Evolutionary conservation across 2,888 invertebrate genomes (phyloP), one percentile per base, ranked within the genome.

Genomic region (Cyrtodaria siliqua): DNA sequence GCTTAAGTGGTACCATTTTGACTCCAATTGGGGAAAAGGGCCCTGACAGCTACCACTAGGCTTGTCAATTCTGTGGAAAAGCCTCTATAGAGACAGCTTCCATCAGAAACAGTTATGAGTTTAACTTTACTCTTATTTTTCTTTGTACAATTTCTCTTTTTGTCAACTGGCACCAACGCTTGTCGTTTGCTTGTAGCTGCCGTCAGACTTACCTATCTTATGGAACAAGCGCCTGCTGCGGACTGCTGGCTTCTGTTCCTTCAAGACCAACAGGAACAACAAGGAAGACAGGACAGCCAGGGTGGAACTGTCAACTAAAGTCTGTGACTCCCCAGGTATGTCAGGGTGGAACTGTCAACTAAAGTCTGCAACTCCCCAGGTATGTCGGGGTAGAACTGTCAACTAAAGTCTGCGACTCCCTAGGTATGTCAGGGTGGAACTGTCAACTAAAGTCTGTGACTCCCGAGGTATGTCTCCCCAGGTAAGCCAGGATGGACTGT

Each of bases 151-250:
- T n/a, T n/a, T n/a, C n/a, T n/a, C n/a, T n/a, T n/a, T n/a, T n/a
- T n/a, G n/a, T n/a, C n/a, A n/a, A n/a, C n/a, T n/a, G n/a, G n/a
- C n/a, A n/a, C n/a, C n/a, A n/a, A n/a, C n/a, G n/a, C n/a, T n/a
- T n/a, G n/a, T n/a, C n/a, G 33, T 55, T 38, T 18, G 27, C 33
- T 77, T 84, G 33, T 82, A 93, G 68, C 92, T 98, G 27, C 95
- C 97, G 3, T 92, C 94, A 0, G 95, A 96, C 72, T 93, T 96
- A 91, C 93, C 94, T 0, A 94, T 98, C 0, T 93, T 95, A 20
- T 99, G 98, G 98, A 98, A 96, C 89, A 94, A 95, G 9, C 95
- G 97, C 73, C 94, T 98, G 86, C 94, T 95, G 61, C 96, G 95
- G 86, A 97, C 98, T 4, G 98, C 98, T 20, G 99, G 96, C 8